These are phyloP conservation scores for Phallusia fumigata DNA, from an alignment of 23 tunicate genomes.

Conservation along the genomic window DNA sequence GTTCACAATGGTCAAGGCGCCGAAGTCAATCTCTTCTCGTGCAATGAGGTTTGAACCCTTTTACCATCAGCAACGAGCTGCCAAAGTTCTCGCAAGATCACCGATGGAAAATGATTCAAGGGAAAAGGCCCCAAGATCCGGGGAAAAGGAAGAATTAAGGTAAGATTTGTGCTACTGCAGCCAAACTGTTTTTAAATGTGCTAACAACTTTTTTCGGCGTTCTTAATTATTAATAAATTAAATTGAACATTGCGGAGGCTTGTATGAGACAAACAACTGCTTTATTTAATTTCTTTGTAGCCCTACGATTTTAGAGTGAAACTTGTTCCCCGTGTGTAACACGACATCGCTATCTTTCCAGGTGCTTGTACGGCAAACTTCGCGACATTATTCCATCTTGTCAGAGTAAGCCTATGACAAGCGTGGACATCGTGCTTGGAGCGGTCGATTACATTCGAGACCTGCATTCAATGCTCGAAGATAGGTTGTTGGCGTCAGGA, in stretches of 20 bases:
- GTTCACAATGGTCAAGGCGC: neutral
- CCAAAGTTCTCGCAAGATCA: neutral
- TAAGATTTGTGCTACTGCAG: no score
- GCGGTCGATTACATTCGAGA: slow-evolving; percentile 75
- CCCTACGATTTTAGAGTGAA: no score
- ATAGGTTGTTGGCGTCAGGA: neutral
- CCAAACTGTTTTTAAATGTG: no score
- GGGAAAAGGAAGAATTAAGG: neutral
- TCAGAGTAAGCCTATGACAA: slow-evolving; percentile 31
- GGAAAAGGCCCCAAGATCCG: neutral
- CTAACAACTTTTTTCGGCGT: no score
- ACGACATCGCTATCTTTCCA: neutral
- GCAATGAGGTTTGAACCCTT: neutral
- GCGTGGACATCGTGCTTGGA: slow-evolving; percentile 61
- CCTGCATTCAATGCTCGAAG: slow-evolving; percentile 49
- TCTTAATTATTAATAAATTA: no score
- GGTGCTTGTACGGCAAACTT: slow-evolving; percentile 49
- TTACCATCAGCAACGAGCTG: neutral
- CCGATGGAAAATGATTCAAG: neutral
- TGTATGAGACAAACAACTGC: no score
- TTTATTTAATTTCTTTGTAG: no score
- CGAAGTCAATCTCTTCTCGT: neutral
- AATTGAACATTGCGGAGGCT: no score
- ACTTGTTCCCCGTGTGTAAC: no score
- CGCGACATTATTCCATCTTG: slow-evolving; percentile 61